Percentiles rank a stretch among this genome's conserved stretches.
Evolutionary conservation across 2,113 vertebrate species (phyloP).

Genomic region (Paralichthys olivaceus): DNA sequence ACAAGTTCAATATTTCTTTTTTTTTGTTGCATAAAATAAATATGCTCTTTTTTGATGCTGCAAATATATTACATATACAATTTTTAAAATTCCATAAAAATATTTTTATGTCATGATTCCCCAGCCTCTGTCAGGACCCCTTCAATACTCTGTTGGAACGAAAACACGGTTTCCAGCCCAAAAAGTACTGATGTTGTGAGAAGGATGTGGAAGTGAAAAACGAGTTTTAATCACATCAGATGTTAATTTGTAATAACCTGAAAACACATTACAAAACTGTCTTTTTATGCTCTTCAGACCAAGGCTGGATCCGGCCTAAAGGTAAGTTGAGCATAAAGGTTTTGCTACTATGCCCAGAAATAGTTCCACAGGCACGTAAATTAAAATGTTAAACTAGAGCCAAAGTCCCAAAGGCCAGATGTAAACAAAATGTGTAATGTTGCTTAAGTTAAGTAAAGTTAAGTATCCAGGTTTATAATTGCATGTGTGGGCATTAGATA

Average conservation of each 20-base stretch:
- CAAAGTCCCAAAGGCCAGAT: neutral
- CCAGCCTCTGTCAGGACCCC: constrained; percentile 43
- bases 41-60: constrained; percentile 82
- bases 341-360: neutral
- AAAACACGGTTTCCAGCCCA: constrained; percentile 27
- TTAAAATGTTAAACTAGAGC: neutral
- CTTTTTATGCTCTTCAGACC: neutral
- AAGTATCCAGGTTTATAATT: neutral
- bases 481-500: neutral
- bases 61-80: constrained; percentile 81
- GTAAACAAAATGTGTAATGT: constrained; percentile 10
- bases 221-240: neutral
- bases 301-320: neutral
- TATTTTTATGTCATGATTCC: constrained; percentile 57
- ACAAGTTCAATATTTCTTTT: constrained; percentile 54
- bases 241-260: neutral
- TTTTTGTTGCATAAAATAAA: constrained; percentile 84
- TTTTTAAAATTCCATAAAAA: constrained; percentile 75
- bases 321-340: neutral
- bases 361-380: neutral
- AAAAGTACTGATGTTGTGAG: constrained; percentile 14
- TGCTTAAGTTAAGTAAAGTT: neutral
- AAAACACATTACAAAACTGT: neutral
- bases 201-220: neutral
- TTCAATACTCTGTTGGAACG: constrained; percentile 3